Evolutionary conservation across 2,113 vertebrate species (phyloP), one percentile per base, ranked within the genome.

Genomic region (Solea senegalensis): DNA sequence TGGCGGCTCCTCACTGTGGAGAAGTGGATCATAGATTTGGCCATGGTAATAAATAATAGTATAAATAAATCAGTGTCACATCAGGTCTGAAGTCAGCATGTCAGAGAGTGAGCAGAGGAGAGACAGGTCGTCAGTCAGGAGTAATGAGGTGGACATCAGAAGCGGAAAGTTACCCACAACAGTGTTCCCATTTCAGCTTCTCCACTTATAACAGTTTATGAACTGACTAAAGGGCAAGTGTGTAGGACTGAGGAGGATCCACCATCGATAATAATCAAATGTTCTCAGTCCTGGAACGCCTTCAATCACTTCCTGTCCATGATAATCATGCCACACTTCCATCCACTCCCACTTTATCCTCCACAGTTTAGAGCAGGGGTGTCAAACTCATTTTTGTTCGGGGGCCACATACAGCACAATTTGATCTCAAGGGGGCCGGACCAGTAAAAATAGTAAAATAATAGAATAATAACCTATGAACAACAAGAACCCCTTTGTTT

Each of bases 1-100:
- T 98, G 96, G 97, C 95, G 95, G 62, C 3, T 95, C 39, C 87
- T 99, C 28, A 89, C 94, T 0, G 74, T 98, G 82, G 89, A 91
- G 67, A 96, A 95, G 85, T 95, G 96, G 94, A 90, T 98, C 88
- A 91, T 98, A 55, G 96, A 99, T 77, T 68, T 95, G 83, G 94
- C 96, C 9, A 96, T 98, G 97, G 96, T 95, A 78, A 93, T 81
- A 65, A 58, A 69, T 65, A n/a, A n/a, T n/a, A n/a, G n/a, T n/a
- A n/a, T n/a, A n/a, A n/a, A 93, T 81, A 65, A 58, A 69, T 65
- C 54, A 11, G 10, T 64, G 26, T 16, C 13, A 57, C 63, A 48
- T 76, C 39, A 76, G 56, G 74, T n/a, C 76, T 50, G 9, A n/a
- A 60, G 49, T 78, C 44, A 59, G 63, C 9, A 4, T 68, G 48